Evolutionary conservation across 2,797 vertebrate genomes (phyloP), one percentile per base, ranked within the genome.

Genomic region (Limnodromus scolopaceus): DNA sequence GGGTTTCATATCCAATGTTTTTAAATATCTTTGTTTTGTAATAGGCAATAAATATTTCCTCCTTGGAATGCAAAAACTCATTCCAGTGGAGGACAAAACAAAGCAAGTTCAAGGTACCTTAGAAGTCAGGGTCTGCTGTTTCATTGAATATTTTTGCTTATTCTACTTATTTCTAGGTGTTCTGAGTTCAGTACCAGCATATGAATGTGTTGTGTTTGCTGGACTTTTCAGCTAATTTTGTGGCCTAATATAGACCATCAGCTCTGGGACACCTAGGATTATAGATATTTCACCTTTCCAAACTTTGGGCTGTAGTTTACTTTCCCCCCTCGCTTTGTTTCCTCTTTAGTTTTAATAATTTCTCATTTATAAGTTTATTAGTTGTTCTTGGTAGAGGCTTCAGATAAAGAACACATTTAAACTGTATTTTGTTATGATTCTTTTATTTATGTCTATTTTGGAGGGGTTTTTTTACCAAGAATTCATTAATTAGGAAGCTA

Each of bases 121-220:
- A 72, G n/a, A 84, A 87, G 48, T 36, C 28, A 28, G 9, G 1
- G 15, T 71, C 46, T 88, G 39, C 27, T 61, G 10, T 55, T 78
- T 80, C 65, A 80, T n/a, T 66, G 79, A 60, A 39, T 81, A 18
- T 34, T 71, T 83, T 83, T 92, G 15, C n/a, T 90, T 93, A 71
- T 70, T 88, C 77, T 84, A 55, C 36, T 84, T 81, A 71, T 81
- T 84, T 63, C 25, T 61, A 82, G 17, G 38, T 95, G 32, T 66
- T 92, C 57, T 89, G 76, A 93, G 15, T 75, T 91, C 43, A 38
- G 60, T 85, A 69, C 22, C 61, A 95, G 95, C 90, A 96, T 92
- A 28, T 96, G 95, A 97, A 51, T 25, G 4, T 79, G 36, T 75
- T 96, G 25, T 92, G 9, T 70, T 96, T 89, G 74, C 49, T 38